These are phyloP conservation scores for Platyura marginata DNA, from an alignment of 1,140 invertebrate species.

Conservation along the genomic window DNA sequence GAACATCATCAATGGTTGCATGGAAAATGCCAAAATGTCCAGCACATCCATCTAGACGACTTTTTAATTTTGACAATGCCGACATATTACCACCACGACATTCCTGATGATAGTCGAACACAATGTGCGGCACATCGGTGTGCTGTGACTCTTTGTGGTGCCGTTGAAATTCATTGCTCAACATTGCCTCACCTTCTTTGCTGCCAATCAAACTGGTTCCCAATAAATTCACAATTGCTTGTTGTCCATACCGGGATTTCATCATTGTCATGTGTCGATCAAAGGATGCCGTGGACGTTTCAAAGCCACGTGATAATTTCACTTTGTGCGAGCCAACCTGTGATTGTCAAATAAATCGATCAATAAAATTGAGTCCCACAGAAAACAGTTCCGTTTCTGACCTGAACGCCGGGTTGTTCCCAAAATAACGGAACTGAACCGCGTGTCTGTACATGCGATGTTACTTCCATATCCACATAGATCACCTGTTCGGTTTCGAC, in stretches of 20 bases:
- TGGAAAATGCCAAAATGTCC: constrained; percentile 52
- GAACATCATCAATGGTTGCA: constrained; percentile 27
- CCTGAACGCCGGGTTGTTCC: constrained; percentile 98
- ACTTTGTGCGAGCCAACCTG: constrained; percentile 99
- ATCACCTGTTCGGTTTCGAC: constrained; percentile 98
- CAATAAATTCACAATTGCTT: constrained; percentile 83
- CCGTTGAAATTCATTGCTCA: constrained; percentile 85
- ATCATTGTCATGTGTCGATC: constrained; percentile 77
- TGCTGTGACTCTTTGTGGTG: constrained; percentile 62
- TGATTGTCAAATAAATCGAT: too few relatives aligned
- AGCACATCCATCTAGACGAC: constrained; percentile 47
- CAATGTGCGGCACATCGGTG: constrained; percentile 55
- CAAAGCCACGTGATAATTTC: constrained; percentile 85
- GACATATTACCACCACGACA: constrained; percentile 56
- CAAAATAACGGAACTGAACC: constrained; percentile 97
- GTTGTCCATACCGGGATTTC: constrained; percentile 77
- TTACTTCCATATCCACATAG: constrained; percentile 71
- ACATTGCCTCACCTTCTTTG: constrained; percentile 91
- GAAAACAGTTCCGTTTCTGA: too few relatives aligned
- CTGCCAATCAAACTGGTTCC: constrained; percentile 72
- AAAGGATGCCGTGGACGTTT: constrained; percentile 80
- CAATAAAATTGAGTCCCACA: too few relatives aligned
- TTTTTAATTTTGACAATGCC: constrained; percentile 57
- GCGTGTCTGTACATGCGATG: constrained; percentile 73
- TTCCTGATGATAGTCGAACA: constrained; percentile 89